Evolutionary conservation across 2,888 invertebrate species (phyloP).

Genomic region (Brachyptera putata): DNA sequence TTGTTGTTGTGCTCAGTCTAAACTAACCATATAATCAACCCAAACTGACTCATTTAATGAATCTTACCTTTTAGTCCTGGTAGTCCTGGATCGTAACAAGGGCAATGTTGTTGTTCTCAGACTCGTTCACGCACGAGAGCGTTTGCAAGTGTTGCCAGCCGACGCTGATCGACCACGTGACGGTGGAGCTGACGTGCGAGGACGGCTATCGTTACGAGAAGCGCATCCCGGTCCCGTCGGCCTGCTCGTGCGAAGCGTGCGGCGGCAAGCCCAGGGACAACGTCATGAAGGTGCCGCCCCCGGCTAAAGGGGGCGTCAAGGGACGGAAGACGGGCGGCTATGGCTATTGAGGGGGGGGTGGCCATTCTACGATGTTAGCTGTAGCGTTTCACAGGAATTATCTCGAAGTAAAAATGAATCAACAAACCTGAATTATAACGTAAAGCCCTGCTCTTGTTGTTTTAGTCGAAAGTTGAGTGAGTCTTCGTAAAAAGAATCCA

Average conservation of each 20-base stretch:
- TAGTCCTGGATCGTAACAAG: no score
- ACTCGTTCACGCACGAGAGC: slow-evolving; percentile 38
- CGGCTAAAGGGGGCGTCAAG: not conserved
- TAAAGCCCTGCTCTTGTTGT: no score
- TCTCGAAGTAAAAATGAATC: no score
- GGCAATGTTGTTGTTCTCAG: slow-evolving; percentile 37
- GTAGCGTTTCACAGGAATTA: no score
- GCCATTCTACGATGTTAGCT: not conserved
- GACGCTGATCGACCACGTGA: slow-evolving; percentile 41
- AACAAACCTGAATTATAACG: no score
- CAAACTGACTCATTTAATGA: no score
- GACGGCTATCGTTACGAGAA: slow-evolving; percentile 44
- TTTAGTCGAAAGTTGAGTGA: no score
- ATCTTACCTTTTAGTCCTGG: no score
- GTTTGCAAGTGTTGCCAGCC: slow-evolving; percentile 51
- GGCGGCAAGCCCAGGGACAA: not conserved
- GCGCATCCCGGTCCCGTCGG: slow-evolving; percentile 41
- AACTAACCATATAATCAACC: no score
- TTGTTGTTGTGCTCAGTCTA: no score
- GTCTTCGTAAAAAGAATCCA: no score
- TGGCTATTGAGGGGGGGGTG: not conserved
- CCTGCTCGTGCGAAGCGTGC: slow-evolving; percentile 44
- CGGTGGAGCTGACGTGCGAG: slow-evolving; percentile 47
- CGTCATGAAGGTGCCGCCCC: slow-evolving; percentile 4
- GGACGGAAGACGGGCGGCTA: not conserved